Conservation (phyloP, 2,888 invertebrate species). For the Sisyra nigra region DNA sequence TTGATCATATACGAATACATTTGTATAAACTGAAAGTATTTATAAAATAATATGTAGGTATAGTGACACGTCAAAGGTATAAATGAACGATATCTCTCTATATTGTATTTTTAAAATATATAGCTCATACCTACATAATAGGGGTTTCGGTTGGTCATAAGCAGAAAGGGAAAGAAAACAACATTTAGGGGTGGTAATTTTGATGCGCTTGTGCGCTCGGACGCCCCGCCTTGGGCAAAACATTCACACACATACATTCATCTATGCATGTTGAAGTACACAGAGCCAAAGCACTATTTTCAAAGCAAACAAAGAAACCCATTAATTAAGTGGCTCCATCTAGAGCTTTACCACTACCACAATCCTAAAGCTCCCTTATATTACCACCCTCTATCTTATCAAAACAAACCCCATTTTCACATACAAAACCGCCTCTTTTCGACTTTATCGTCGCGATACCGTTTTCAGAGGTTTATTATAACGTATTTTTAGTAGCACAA, state of each 20-base stretch:
- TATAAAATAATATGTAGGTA: too few species aligned
- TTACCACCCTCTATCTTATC: slow-evolving; percentile 13
- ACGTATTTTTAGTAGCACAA: too few species aligned
- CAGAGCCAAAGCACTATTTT: slow-evolving; percentile 21
- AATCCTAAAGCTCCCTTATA: too few species aligned
- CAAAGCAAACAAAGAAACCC: slow-evolving; percentile 28
- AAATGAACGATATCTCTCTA: too few species aligned
- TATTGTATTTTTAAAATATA: too few species aligned
- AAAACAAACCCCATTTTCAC: slow-evolving; percentile 20
- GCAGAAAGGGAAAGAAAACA: too few species aligned
- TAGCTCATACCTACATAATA: too few species aligned
- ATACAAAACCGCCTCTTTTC: slow-evolving; percentile 14
- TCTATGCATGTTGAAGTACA: background rate
- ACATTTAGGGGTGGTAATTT: slow-evolving; percentile 14
- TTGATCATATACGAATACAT: too few species aligned
- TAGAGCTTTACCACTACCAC: slow-evolving; percentile 22
- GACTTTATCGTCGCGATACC: background rate
- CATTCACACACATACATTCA: background rate
- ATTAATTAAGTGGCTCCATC: slow-evolving; percentile 26
- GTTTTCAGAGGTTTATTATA: background rate
- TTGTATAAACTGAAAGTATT: too few species aligned
- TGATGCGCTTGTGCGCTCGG: slow-evolving; percentile 22
- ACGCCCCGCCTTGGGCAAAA: slow-evolving; percentile 22
- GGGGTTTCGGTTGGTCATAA: too few species aligned
- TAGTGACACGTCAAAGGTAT: too few species aligned